Evolutionary conservation across 2,797 vertebrate species (phyloP).

Genomic region (Chaetophractus vellerosus): DNA sequence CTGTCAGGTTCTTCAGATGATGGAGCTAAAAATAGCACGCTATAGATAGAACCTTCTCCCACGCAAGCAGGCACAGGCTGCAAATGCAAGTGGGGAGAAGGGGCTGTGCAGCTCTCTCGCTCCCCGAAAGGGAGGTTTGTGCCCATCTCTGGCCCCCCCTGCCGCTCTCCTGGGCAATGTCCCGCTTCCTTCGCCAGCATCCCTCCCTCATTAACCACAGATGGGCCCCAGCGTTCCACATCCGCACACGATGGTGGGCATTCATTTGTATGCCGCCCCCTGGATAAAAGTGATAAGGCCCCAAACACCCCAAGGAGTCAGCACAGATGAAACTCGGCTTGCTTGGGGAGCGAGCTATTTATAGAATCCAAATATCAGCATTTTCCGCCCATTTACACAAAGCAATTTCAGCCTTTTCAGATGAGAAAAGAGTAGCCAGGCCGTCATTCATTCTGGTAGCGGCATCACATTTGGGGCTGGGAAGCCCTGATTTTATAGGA

Average conservation of each 20-base stretch:
- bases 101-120: neutral
- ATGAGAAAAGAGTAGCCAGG: constrained; percentile 87
- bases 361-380: constrained; percentile 93
- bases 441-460: constrained; percentile 86
- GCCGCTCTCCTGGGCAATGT: constrained; percentile 68
- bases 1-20: constrained; percentile 82
- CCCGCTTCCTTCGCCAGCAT: constrained; percentile 81
- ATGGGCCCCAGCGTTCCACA: constrained; percentile 80
- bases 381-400: constrained; percentile 92
- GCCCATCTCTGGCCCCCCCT: neutral
- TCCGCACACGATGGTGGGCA: constrained; percentile 57
- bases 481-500: constrained; percentile 86
- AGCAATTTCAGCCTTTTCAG: constrained; percentile 91
- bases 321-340: constrained; percentile 87
- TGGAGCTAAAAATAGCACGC: constrained; percentile 85
- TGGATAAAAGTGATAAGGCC: constrained; percentile 89
- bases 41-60: constrained; percentile 84
- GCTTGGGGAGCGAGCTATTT: constrained; percentile 90
- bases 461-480: constrained; percentile 85
- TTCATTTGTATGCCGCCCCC: constrained; percentile 89
- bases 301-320: constrained; percentile 90
- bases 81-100: constrained; percentile 24
- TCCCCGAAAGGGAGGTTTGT: neutral
- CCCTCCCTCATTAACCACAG: constrained; percentile 82
- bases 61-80: constrained; percentile 68